Evolutionary conservation across 2,113 vertebrate species (phyloP).

Genomic region (Antigone vipio): DNA sequence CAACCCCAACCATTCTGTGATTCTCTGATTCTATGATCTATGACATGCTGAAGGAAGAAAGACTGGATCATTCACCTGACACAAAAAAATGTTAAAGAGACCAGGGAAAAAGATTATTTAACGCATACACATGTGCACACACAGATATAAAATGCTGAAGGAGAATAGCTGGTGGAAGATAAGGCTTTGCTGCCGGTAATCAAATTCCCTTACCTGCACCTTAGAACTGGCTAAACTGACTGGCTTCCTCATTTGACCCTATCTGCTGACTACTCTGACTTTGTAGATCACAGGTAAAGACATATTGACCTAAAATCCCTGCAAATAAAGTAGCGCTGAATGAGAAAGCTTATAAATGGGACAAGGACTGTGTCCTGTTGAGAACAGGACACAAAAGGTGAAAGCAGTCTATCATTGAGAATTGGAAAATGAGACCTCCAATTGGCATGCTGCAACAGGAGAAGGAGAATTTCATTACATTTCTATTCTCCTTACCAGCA

Average conservation of each 20-base stretch:
- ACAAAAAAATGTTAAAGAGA: background rate
- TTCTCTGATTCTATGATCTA: too few relatives aligned
- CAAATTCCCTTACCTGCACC: background rate
- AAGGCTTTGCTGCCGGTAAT: background rate
- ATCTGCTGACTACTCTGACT: background rate
- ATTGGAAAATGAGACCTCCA: background rate
- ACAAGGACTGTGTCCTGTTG: background rate
- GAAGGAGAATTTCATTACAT: background rate
- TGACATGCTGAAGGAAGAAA: background rate
- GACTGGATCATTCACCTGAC: background rate
- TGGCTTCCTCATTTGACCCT: background rate
- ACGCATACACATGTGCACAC: background rate
- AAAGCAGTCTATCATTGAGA: background rate
- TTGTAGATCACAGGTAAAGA: background rate
- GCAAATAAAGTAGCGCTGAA: background rate
- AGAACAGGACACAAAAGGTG: background rate
- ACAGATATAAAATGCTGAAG: background rate
- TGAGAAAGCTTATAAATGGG: background rate
- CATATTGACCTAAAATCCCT: background rate
- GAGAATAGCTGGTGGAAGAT: background rate
- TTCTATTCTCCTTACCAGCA: conserved; percentile 21
- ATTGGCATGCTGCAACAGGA: background rate
- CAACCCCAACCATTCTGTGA: too few relatives aligned
- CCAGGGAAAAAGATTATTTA: background rate
- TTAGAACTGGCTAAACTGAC: background rate